Conservation (phyloP, 2,888 invertebrate species). For the Drosophila borealis region DNA sequence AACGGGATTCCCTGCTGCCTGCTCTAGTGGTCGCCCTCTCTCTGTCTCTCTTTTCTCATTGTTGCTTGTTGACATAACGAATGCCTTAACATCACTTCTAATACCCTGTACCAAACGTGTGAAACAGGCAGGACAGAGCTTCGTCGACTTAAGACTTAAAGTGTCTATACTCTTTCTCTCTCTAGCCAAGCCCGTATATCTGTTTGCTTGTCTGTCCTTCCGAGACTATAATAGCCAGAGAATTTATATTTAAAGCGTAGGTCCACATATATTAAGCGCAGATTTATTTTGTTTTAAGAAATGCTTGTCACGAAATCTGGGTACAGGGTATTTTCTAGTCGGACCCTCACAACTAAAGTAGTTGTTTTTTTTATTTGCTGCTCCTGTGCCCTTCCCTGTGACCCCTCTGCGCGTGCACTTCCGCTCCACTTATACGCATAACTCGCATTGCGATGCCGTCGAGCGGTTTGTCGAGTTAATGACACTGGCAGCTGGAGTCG, state of each 20-base stretch:
- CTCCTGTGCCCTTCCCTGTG: conserved; percentile 1
- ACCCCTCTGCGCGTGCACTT: conserved; percentile 51
- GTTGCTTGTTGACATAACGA: conserved; percentile 79
- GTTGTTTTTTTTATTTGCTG: conserved; percentile 31
- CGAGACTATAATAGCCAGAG: too few relatives aligned
- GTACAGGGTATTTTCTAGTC: not conserved
- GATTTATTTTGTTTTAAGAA: not conserved
- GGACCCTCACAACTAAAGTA: not conserved
- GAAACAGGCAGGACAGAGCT: too few relatives aligned
- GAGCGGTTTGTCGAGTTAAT: conserved; percentile 79
- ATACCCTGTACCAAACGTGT: conserved; percentile 1
- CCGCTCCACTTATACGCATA: conserved; percentile 77
- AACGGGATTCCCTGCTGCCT: conserved; percentile 39
- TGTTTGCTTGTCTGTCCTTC: too few relatives aligned
- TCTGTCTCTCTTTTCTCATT: conserved; percentile 40
- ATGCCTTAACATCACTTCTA: conserved; percentile 69
- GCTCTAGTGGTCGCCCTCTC: conserved; percentile 6
- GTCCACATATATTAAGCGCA: too few relatives aligned
- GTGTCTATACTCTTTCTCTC: too few relatives aligned
- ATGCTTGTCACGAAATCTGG: not conserved
- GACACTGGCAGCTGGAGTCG: conserved; percentile 69
- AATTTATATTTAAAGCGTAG: too few relatives aligned
- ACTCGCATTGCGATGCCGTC: conserved; percentile 55
- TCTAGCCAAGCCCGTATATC: too few relatives aligned
- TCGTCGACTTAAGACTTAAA: too few relatives aligned